phyloP scores from a whole-genome alignment of 2,113 vertebrate genomes.

The Proteles cristata region DNA sequence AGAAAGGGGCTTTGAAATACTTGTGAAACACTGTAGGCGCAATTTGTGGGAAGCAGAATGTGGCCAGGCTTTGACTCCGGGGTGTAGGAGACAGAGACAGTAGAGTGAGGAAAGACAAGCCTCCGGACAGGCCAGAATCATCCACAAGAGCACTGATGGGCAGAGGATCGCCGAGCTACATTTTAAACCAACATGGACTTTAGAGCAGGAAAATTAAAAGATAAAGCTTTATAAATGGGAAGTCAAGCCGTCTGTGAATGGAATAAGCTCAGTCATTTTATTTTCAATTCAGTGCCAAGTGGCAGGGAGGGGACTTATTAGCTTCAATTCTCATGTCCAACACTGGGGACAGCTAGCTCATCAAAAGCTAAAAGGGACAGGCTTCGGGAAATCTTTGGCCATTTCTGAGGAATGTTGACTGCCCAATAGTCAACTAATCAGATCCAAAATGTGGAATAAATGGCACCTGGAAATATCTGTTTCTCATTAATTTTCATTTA shows the following conservation, averaged over 20 bases:
- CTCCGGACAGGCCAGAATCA: accelerated
- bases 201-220: not conserved
- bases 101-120: too few relatives aligned
- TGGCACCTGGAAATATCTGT: not conserved
- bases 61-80: not conserved
- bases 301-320: not conserved
- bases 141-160: accelerated
- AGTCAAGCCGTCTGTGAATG: not conserved
- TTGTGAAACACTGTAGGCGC: not conserved
- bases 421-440: not conserved
- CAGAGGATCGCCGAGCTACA: accelerated
- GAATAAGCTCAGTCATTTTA: not conserved
- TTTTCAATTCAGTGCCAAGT: not conserved
- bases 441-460: not conserved
- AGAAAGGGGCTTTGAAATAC: not conserved
- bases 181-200: not conserved
- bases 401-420: not conserved
- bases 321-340: not conserved
- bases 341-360: not conserved
- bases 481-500: not conserved
- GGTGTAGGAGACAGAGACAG: not conserved
- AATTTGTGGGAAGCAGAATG: not conserved
- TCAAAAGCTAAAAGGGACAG: not conserved
- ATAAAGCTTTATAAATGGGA: not conserved
- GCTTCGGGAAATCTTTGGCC: not conserved